Percentiles rank a stretch among this genome's conserved stretches.
phyloP scores from a whole-genome alignment of 2,888 invertebrate genomes.

The Heteropelma amictum region DNA sequence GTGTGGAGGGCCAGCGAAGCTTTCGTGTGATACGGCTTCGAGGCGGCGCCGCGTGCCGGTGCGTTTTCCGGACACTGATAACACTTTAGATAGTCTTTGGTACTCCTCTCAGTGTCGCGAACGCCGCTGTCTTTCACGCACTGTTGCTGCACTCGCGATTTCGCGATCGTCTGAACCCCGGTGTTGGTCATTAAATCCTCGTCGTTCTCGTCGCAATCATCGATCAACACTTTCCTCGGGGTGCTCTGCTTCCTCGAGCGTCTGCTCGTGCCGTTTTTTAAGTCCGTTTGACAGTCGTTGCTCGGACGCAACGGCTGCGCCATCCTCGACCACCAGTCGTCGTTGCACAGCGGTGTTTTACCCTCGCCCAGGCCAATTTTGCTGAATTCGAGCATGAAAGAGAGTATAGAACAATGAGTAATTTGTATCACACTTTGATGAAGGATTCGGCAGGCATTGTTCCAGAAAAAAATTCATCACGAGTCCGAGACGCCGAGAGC shows the following conservation, averaged over 20 bases:
- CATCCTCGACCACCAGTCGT: constrained; percentile 22
- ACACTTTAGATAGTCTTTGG: constrained; percentile 63
- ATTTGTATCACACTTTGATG: neutral
- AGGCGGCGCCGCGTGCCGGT: constrained; percentile 73
- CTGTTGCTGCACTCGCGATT: constrained; percentile 56
- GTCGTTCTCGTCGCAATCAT: constrained; percentile 51
- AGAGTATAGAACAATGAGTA: neutral
- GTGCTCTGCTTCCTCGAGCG: constrained; percentile 79
- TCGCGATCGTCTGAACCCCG: constrained; percentile 34
- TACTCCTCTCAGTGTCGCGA: constrained; percentile 49
- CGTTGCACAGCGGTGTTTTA: constrained; percentile 16
- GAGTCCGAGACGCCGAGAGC: too few species aligned
- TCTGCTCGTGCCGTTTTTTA: constrained; percentile 65
- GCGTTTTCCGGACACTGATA: constrained; percentile 72
- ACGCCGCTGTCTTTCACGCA: constrained; percentile 67
- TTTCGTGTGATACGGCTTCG: constrained; percentile 78
- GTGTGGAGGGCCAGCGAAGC: constrained; percentile 79
- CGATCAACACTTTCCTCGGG: constrained; percentile 78
- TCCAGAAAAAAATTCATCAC: too few species aligned
- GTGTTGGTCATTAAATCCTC: neutral
- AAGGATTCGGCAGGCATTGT: too few species aligned
- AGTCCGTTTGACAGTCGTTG: constrained; percentile 42
- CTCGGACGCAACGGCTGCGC: constrained; percentile 4
- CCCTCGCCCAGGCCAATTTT: constrained; percentile 37
- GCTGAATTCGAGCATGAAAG: constrained; percentile 2